Conservation (phyloP, 1,140 invertebrate species). For the Trichonephila inaurata region DNA sequence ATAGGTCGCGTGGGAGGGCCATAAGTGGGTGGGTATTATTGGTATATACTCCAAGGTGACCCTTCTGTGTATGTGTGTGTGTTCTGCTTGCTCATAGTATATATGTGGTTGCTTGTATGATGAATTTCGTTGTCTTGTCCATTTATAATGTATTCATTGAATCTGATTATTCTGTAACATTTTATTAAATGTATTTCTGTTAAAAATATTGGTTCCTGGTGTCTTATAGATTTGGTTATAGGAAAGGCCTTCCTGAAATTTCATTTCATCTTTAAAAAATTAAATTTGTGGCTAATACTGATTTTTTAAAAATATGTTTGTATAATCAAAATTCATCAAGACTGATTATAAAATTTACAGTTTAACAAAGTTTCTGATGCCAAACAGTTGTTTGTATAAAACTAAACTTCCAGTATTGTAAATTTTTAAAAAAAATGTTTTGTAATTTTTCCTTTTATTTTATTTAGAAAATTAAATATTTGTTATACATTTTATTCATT, state of each 20-base stretch:
- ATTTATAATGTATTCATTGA: constrained; percentile 1
- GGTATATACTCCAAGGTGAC: constrained; percentile 57
- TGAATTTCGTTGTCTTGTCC: not conserved
- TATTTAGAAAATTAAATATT: too few relatives aligned
- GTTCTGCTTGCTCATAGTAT: constrained; percentile 26
- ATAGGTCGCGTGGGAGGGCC: constrained; percentile 71
- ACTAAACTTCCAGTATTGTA: too few relatives aligned
- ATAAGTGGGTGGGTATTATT: constrained; percentile 60
- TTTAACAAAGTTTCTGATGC: not conserved
- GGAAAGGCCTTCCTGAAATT: not conserved
- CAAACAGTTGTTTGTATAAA: not conserved
- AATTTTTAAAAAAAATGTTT: too few relatives aligned
- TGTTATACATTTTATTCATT: too few relatives aligned
- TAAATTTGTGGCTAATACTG: too few relatives aligned
- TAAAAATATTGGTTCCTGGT: not conserved
- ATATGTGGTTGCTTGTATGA: constrained; percentile 31
- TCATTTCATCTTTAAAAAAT: not conserved
- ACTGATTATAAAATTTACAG: too few relatives aligned
- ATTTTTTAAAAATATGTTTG: too few relatives aligned
- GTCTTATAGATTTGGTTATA: not conserved
- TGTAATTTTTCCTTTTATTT: too few relatives aligned
- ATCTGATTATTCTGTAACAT: not conserved
- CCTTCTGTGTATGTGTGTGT: constrained; percentile 59
- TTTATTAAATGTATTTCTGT: not conserved
- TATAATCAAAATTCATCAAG: too few relatives aligned